These are phyloP conservation scores for Chirona hameri DNA, from an alignment of 2,888 invertebrate genomes.

Conservation along the genomic window DNA sequence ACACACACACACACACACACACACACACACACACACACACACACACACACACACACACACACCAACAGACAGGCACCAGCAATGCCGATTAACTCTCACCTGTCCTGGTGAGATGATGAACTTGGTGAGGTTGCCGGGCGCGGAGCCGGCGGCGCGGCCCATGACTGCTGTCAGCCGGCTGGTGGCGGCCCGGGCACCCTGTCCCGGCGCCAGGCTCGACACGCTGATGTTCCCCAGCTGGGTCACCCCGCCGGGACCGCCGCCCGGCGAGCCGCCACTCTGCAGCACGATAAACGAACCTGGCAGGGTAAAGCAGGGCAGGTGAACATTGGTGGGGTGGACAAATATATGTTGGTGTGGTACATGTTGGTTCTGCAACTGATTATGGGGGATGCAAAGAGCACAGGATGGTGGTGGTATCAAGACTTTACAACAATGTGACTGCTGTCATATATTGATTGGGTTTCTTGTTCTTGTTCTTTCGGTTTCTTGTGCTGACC, in stretches of 20 bases:
- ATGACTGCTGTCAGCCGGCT: background rate
- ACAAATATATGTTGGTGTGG: too few relatives aligned
- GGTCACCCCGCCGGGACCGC: background rate
- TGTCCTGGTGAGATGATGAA: background rate
- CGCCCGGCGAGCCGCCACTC: background rate
- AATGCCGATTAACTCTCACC: background rate
- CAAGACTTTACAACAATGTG: too few relatives aligned
- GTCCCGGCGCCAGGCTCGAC: slow-evolving; percentile 8
- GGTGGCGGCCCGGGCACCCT: slow-evolving; percentile 2
- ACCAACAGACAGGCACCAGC: too few relatives aligned
- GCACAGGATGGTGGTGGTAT: too few relatives aligned
- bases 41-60: background rate
- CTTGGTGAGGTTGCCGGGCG: slow-evolving; percentile 4
- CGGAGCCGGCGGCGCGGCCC: background rate
- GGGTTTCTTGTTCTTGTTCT: too few relatives aligned
- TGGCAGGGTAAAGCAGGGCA: too few relatives aligned
- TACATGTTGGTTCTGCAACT: background rate
- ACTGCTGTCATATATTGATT: too few relatives aligned
- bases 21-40: background rate
- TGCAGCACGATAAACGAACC: slow-evolving; percentile 10
- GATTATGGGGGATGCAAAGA: too few relatives aligned
- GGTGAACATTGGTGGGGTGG: too few relatives aligned
- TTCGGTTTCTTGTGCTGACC: too few relatives aligned
- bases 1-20: background rate
- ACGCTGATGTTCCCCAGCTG: slow-evolving; percentile 14